Base-by-base conservation (phyloP, 2,113 vertebrate genomes). In the Pelmatolapia mariae region DNA sequence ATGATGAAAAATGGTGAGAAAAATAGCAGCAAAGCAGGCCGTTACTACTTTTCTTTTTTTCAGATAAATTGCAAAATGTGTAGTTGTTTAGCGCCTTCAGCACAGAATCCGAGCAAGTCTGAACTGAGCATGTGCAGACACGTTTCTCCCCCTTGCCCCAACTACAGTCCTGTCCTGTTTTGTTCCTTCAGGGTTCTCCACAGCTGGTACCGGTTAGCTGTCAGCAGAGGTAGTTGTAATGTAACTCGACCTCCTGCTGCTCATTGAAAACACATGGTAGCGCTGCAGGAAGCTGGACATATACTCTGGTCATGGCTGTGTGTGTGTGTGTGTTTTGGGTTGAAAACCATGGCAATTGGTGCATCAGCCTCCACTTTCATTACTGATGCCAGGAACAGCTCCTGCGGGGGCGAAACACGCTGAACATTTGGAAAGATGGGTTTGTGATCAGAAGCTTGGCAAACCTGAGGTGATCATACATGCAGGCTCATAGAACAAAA, bases 321-420 rank as follows among this genome's bases (percentile, higher is more conserved):
- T n/a, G 29, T 50, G 59, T 80, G 47, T 33, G 68, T 26, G 40
- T 63, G 53, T 40, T 43, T 86, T 56, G 18, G 15, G 59, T 81
- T 83, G 80, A 87, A 93, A 93, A 92, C 91, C 91, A 89, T 91
- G 87, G 91, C 31, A 76, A 94, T 89, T 79, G 45, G 57, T 86
- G 76, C 57, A 76, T 89, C 87, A 85, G 86, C 87, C 91, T 91
- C 85, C 87, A 85, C 82, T 84, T 81, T 87, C 31, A n/a, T 78
- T 3, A 61, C 3, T 1, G 19, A 53, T 81, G 89, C 90, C 92
- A 93, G 87, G 84, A 92, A 78, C 90, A 87, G 92, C 80, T 91
- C 86, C 90, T 92, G 92, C 76, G 86, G 86, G 84, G 91, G 93
- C 84, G 86, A 56, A 68, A 31, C 78, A 31, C 47, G 81, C 89